Evolutionary conservation across 1,140 invertebrate species (phyloP), one percentile per base, ranked within the genome.

Genomic region (Ridgeia piscesae): DNA sequence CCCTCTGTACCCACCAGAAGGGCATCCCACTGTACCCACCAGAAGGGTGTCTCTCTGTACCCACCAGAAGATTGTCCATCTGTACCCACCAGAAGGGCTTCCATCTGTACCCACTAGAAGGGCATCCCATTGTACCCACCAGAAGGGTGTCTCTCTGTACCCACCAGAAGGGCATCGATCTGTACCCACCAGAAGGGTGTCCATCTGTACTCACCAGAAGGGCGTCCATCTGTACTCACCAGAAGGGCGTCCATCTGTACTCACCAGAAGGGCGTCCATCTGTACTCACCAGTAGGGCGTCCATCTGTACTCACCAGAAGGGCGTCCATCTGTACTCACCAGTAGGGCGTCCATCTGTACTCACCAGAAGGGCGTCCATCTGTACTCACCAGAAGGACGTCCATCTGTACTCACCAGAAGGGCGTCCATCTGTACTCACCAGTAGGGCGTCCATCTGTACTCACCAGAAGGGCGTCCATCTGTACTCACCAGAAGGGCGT

Each of bases 241-340:
- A 97, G 97, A 95, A 98, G 97, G 4, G 98, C 98, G 96, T 99
- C 98, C 95, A 98, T 98, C 34, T 98, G 97, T 93, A 99, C 98
- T 96, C 97, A n/a, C n/a, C n/a, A 42, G 89, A 34, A 89, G 31
- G 35, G 31, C 33, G 50, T 88, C 92, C 21, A 93, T n/a, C n/a
- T n/a, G n/a, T n/a, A n/a, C 88, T 95, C 94, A 97, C 97, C 96
- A 97, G 97, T 95, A 98, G 97, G 4, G 98, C 98, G 96, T 99
- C 98, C 95, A 98, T 98, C 34, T 98, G 97, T 93, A 99, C 98
- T 96, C 97, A n/a, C n/a, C n/a, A 42, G 89, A 34, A 89, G 31
- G 35, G 31, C 33, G 50, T 88, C 92, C 21, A 93, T n/a, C n/a
- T n/a, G n/a, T n/a, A n/a, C 88, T 95, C 94, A 97, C 97, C 96